Base-by-base conservation (phyloP, 53 echinoderm and acorn worm species). In the Arbacia lixula region DNA sequence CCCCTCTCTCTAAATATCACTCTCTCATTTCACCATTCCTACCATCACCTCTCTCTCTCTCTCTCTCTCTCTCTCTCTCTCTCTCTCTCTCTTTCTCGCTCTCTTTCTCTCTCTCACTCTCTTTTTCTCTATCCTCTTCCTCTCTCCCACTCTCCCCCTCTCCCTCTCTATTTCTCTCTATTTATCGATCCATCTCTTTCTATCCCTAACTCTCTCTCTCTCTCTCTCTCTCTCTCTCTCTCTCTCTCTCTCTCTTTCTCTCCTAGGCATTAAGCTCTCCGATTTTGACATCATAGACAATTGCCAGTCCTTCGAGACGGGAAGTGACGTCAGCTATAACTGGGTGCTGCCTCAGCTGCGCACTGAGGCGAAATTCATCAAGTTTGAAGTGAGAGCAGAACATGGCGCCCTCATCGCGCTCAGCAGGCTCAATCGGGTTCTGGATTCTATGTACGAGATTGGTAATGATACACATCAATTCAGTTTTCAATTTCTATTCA, bases 301-400 rank as follows among this genome's bases (percentile, higher is more conserved):
- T 54, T 75, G 75, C 36, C 75, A 75, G 36, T 75, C 53, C 31
- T 75, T 75, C 35, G 75, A 75, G 22, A 75, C 75, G n/a, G 75
- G 75, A 33, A 21, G 16, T 22, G 55, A 54, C 36, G 33, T 75
- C 33, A 75, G 75, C 36, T 75, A 75, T 36, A 75, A 75, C 20
- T 75, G 75, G 75, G 75, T 75, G 75, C 75, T 75, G 3, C 75
- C 75, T 0, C 75, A 21, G 31, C 33, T 75, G 5, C 8, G 4
- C 2, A 53, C 28, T 53, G 53, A 54, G 33, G 53, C 53, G 6
- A 53, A 35, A 41, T 75, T 53, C 28, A 29, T 75, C 35, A 75
- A 75, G 56, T 75, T 75, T 75, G 75, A 75, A 35, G 56, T 75
- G 6, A 55, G 36, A 36, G 75, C 75, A n/a, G 75, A 75, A 36